A percentile compares a stretch with the other conserved stretches of the same genome.
These are phyloP conservation scores for Deilephila porcellus DNA, from an alignment of 2,888 invertebrate species.

Conservation along the genomic window DNA sequence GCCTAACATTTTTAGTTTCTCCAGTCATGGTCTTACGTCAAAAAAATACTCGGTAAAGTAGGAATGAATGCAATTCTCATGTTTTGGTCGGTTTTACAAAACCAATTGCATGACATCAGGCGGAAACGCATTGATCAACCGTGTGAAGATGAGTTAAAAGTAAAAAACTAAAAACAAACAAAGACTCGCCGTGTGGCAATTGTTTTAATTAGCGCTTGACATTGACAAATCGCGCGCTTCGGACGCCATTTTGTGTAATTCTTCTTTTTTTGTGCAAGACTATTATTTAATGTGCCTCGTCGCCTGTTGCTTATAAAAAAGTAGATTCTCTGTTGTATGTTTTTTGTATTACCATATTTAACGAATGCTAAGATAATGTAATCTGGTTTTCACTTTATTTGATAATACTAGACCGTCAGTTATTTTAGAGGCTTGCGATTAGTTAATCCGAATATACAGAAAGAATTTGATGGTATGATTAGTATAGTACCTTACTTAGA, in stretches of 20 bases:
- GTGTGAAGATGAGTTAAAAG: constrained; percentile 22
- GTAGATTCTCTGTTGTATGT: background rate
- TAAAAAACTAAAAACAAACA: constrained; percentile 27
- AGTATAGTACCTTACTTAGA: too few species aligned
- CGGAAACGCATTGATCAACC: constrained; percentile 9
- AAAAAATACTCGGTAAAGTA: background rate
- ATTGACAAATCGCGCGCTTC: constrained; percentile 36
- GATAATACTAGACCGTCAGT: too few species aligned
- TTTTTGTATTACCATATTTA: too few species aligned
- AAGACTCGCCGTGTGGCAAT: constrained; percentile 23
- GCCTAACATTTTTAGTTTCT: too few species aligned
- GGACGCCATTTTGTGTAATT: constrained; percentile 21
- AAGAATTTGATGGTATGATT: too few species aligned
- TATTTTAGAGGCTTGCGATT: too few species aligned
- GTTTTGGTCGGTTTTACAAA: constrained; percentile 2
- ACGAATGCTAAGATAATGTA: too few species aligned
- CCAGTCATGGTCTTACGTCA: too few species aligned
- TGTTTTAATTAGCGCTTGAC: constrained; percentile 33
- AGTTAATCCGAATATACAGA: too few species aligned
- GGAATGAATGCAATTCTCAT: background rate
- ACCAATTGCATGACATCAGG: constrained; percentile 8
- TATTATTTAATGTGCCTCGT: background rate
- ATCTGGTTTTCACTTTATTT: too few species aligned
- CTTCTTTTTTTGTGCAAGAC: constrained; percentile 2
- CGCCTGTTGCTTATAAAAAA: background rate